A percentile compares a stretch with the other conserved stretches of the same genome.
phyloP scores from a whole-genome alignment of 2,797 vertebrate species.

The Dendrocincla tyrannina region DNA sequence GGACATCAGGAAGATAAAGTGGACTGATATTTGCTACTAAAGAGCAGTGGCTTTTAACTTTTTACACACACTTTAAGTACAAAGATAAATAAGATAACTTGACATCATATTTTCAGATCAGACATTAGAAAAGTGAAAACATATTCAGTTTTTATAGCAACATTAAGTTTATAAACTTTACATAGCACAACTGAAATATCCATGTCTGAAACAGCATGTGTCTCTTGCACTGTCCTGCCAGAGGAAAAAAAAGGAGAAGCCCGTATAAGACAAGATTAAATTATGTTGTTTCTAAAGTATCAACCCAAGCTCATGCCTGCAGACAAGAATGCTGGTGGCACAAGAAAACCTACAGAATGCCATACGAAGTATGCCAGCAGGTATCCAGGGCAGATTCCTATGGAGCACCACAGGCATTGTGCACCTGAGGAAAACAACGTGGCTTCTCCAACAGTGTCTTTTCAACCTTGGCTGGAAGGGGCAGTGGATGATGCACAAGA shows the following conservation, averaged over 20 bases:
- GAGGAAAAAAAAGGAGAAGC: neutral
- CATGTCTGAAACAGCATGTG: rapidly evolving
- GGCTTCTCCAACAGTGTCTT: neutral
- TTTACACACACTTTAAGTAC: conserved; percentile 31
- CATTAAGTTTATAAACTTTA: neutral
- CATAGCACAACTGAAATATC: neutral
- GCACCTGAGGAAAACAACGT: rapidly evolving
- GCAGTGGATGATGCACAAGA: rapidly evolving
- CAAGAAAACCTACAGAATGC: rapidly evolving
- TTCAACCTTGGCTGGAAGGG: neutral
- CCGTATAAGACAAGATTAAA: neutral
- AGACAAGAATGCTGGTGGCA: rapidly evolving
- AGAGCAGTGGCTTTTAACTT: conserved; percentile 72
- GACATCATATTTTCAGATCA: conserved; percentile 25
- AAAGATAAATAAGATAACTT: conserved; percentile 72
- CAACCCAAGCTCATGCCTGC: too few relatives aligned
- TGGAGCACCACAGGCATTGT: neutral
- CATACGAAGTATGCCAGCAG: rapidly evolving
- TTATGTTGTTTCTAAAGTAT: too few relatives aligned
- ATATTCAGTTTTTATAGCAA: neutral
- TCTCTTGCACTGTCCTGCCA: neutral
- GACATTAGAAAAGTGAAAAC: neutral
- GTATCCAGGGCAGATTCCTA: neutral
- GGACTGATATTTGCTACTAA: conserved; percentile 65
- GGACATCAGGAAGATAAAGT: conserved; percentile 70